These are phyloP conservation scores for Mellilla xanthometata DNA, from an alignment of 2,888 invertebrate species.

Conservation along the genomic window DNA sequence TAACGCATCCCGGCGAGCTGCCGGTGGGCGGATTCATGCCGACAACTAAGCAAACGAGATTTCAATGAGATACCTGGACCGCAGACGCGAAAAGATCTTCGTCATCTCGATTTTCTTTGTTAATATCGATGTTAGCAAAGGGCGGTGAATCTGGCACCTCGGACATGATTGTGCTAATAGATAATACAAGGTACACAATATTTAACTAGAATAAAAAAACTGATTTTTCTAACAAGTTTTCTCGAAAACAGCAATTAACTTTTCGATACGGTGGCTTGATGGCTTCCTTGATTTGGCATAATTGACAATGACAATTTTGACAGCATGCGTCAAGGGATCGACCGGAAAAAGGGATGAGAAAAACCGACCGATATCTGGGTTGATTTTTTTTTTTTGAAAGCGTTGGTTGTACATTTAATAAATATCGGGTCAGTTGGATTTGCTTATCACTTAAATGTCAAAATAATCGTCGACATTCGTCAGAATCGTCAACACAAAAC, in stretches of 20 bases:
- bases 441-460: no score
- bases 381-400: no score
- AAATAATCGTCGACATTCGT: no score
- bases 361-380: no score
- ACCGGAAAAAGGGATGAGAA: no score
- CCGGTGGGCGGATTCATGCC: constrained; percentile 57
- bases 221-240: constrained; percentile 38
- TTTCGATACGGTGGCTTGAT: constrained; percentile 38
- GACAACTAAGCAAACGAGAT: constrained; percentile 57
- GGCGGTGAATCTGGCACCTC: constrained; percentile 83
- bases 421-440: no score
- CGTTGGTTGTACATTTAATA: no score
- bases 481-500: no score
- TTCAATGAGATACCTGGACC: constrained; percentile 86
- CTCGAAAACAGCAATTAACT: constrained; percentile 56
- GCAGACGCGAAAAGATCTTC: constrained; percentile 95
- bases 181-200: constrained; percentile 23
- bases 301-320: constrained; percentile 1
- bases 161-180: constrained; percentile 57
- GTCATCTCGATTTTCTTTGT: constrained; percentile 87
- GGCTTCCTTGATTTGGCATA: constrained; percentile 24
- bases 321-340: no score
- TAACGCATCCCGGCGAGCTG: constrained; percentile 42
- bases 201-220: constrained; percentile 11
- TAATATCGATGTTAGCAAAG: constrained; percentile 89